Conservation (phyloP, 2,113 vertebrate genomes). For the Phodopus roborovskii region DNA sequence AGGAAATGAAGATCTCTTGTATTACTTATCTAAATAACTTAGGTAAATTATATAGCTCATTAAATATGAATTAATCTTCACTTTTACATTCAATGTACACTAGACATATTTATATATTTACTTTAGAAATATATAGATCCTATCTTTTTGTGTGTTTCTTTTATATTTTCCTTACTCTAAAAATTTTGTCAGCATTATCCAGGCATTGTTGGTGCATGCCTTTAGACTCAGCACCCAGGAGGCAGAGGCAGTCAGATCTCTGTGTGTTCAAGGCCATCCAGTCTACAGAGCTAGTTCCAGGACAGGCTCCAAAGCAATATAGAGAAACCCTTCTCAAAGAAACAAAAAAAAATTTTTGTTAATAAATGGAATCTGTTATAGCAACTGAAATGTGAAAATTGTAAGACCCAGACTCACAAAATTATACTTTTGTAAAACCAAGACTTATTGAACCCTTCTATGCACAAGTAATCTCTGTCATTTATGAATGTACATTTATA, state of each 20-base stretch:
- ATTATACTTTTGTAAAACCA: not conserved
- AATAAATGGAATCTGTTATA: not conserved
- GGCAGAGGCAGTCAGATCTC: no score
- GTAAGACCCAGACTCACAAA: not conserved
- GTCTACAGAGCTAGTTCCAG: no score
- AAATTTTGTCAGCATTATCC: not conserved
- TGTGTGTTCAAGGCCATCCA: no score
- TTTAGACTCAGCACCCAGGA: no score
- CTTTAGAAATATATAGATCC: conserved; percentile 41
- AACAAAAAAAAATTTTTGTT: not conserved
- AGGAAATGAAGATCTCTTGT: conserved; percentile 54
- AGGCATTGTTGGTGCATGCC: no score
- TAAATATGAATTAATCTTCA: conserved; percentile 57
- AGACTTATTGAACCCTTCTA: not conserved
- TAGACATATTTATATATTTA: conserved; percentile 41
- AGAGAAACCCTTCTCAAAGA: no score
- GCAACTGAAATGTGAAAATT: not conserved
- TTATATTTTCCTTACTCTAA: conserved; percentile 19
- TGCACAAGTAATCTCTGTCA: not conserved
- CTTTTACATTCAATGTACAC: not conserved
- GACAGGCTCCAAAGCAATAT: no score
- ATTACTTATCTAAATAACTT: conserved; percentile 66
- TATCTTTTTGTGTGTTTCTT: not conserved
- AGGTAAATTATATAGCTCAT: conserved; percentile 47
- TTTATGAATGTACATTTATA: not conserved